Conservation (phyloP, 53 echinoderm and acorn worm species). For the Holothuria scabra region DNA sequence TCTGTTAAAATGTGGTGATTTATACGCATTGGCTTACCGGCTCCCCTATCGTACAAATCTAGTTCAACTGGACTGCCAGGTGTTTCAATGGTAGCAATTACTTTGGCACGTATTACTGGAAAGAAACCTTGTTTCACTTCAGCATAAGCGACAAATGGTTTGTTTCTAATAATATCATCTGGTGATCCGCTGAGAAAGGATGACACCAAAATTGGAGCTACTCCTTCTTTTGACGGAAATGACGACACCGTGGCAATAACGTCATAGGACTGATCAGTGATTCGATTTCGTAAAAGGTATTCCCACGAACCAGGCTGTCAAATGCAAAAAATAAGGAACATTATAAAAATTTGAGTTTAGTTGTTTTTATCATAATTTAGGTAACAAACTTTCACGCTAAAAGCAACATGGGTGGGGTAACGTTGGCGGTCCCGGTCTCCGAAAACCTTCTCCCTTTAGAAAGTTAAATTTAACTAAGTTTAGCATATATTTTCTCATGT, state of each 20-base stretch:
- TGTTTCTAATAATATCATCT: conserved; percentile 41
- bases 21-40: conserved; percentile 38
- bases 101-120: conserved; percentile 63
- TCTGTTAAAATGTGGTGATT: too few species aligned
- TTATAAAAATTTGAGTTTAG: neutral
- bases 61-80: conserved; percentile 45
- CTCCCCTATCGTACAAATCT: conserved; percentile 63
- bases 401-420: too few species aligned
- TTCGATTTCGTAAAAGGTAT: neutral
- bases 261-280: neutral
- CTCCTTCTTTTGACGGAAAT: conserved; percentile 51
- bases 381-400: too few species aligned
- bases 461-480: too few species aligned
- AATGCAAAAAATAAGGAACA: neutral
- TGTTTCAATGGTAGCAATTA: conserved; percentile 63
- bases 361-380: too few species aligned
- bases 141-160: conserved; percentile 59
- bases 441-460: too few species aligned
- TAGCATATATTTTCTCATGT: too few species aligned
- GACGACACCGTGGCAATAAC: conserved; percentile 58
- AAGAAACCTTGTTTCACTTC: conserved; percentile 65
- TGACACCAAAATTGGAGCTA: conserved; percentile 64
- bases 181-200: conserved; percentile 60
- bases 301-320: neutral
- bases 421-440: too few species aligned